phyloP scores from a whole-genome alignment of 2,113 vertebrate species.

The Turnix velox region DNA sequence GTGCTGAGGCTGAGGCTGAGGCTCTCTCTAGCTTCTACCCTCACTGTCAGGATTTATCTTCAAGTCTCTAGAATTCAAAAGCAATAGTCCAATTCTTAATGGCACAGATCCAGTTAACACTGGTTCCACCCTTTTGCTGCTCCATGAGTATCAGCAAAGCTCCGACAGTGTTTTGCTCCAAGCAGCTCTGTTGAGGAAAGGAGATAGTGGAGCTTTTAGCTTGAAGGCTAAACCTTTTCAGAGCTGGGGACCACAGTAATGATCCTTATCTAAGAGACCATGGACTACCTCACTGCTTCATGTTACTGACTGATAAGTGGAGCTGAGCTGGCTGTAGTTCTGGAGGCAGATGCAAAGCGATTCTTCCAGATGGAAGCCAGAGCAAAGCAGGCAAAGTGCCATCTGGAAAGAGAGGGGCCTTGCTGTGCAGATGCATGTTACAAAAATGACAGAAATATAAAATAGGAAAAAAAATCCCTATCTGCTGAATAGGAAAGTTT shows the following conservation, averaged over 20 bases:
- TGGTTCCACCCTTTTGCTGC: background rate
- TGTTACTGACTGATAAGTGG: constrained; percentile 8
- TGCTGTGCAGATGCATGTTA: constrained; percentile 20
- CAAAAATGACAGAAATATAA: constrained; percentile 26
- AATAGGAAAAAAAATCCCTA: background rate
- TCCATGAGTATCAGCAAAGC: background rate
- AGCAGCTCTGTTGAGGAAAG: background rate
- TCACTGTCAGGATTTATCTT: background rate
- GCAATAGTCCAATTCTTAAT: background rate
- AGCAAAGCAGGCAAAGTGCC: constrained; percentile 44
- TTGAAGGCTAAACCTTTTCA: background rate
- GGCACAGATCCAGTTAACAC: background rate
- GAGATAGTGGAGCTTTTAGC: background rate
- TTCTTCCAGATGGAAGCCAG: constrained; percentile 56
- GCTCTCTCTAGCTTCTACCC: background rate
- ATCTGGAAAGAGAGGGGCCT: constrained; percentile 44
- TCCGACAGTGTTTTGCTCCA: background rate
- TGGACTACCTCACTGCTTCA: background rate
- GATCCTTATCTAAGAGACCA: background rate
- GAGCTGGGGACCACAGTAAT: background rate
- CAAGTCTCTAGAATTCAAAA: background rate
- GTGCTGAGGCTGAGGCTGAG: too few relatives aligned
- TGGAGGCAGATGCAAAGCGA: constrained; percentile 39
- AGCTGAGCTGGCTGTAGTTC: constrained; percentile 18
- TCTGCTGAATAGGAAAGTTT: background rate